Base-by-base conservation (phyloP, 2,113 vertebrate genomes). In the Corvus hawaiiensis region DNA sequence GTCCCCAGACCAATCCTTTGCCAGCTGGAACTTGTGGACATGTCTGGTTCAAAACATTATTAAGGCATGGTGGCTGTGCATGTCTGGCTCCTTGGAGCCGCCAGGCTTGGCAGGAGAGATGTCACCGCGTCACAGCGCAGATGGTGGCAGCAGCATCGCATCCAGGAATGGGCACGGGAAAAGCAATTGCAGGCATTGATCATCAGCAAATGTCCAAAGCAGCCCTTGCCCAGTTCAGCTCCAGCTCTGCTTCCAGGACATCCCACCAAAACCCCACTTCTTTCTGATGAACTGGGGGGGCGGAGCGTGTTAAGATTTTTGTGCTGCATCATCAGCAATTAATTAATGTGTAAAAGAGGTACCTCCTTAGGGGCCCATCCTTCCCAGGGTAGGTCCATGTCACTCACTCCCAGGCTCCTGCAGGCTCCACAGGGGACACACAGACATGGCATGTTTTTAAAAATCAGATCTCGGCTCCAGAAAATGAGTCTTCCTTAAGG, bases 391-490 rank as follows among this genome's bases (percentile, higher is more conserved):
- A 51, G 23, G 46, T 77, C 59, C 61, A 16, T 28, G 55, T 28
- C n/a, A 48, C 33, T 82, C 0, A 0, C 27, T 87, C 17, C 15
- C 32, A 58, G n/a, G 46, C 39, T 90, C 61, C 51, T 52, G 55
- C 32, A 88, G 62, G 59, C 51, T 89, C 72, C 74, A 59, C 0
- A 0, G 23, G n/a, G 33, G 32, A 58, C 41, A 35, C 30, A 48
- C 0, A 2, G 46, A 49, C 33, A 54, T 0, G 0, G 9, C 4
- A 2, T 9, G 43, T 75, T 72, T 39, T 49, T 23, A 66, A 81
- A 92, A 67, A 55, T 52, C 56, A 72, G 19, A 21, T 56, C 61
- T 67, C 7, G 5, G 39, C 39, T 71, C 64, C 49, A 37, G 23
- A 74, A 78, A 89, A 84, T 32, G 3, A 77, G 26, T 46, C 33